Percentiles rank a stretch among this genome's conserved stretches.
Evolutionary conservation across 2,888 invertebrate genomes (phyloP).

Genomic region (Drosophila cognata): DNA sequence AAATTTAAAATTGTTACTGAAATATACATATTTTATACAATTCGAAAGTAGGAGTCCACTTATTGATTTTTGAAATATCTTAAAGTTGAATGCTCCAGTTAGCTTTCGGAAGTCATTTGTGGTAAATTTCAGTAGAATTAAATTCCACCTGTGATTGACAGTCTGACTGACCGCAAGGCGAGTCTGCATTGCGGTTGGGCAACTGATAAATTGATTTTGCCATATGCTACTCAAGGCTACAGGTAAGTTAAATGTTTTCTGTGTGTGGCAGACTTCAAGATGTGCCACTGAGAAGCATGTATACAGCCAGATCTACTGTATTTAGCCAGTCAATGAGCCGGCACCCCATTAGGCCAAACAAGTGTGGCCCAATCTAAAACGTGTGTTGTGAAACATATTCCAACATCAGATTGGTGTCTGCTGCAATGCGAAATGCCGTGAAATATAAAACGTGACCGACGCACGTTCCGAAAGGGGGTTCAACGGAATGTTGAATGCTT

Average conservation of each 20-base stretch:
- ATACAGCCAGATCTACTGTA: conserved; percentile 10
- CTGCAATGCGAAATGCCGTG: conserved; percentile 51
- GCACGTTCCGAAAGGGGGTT: not conserved
- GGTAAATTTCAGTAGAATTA: conserved; percentile 37
- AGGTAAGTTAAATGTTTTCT: conserved; percentile 1
- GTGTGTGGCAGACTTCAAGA: conserved; percentile 23
- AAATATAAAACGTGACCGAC: conserved; percentile 63
- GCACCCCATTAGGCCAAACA: conserved; percentile 29
- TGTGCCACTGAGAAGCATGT: not conserved
- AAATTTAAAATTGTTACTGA: not conserved
- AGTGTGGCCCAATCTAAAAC: conserved; percentile 49
- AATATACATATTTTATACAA: not conserved
- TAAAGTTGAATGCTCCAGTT: not conserved
- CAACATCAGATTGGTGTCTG: conserved; percentile 10
- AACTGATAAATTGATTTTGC: conserved; percentile 36
- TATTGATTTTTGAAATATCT: not conserved
- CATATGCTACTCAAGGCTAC: not conserved
- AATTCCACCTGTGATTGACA: conserved; percentile 53
- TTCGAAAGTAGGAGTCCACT: not conserved
- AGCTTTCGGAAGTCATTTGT: conserved; percentile 5
- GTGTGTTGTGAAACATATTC: conserved; percentile 34
- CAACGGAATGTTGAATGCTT: not conserved
- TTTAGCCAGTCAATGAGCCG: conserved; percentile 25
- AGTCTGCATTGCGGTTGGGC: conserved; percentile 14
- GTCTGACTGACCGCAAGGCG: not conserved